Percentiles rank a stretch among this genome's conserved stretches.
Conservation (phyloP, 2,113 vertebrate genomes). For the Coryphaenoides rupestris region DNA sequence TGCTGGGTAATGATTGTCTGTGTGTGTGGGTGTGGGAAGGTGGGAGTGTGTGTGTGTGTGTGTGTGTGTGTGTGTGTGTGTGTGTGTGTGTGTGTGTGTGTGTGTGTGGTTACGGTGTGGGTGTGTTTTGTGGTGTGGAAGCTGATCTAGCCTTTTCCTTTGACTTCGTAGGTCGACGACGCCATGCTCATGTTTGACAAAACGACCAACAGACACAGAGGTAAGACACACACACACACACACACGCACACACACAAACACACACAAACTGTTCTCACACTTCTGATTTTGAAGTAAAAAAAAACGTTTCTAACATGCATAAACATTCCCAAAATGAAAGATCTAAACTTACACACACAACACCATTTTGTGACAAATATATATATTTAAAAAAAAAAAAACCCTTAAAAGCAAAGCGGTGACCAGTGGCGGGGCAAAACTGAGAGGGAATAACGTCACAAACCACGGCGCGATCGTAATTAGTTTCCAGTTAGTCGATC, state of each 20-base stretch:
- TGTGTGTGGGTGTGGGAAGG: constrained; percentile 16
- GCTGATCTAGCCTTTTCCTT: constrained; percentile 58
- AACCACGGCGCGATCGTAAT: too few species aligned
- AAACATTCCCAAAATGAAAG: too few species aligned
- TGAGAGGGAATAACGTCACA: too few species aligned
- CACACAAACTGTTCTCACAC: too few species aligned
- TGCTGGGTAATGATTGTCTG: constrained; percentile 64
- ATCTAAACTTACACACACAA: too few species aligned
- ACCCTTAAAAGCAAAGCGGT: too few species aligned
- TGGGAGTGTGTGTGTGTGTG: constrained; percentile 2
- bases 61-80: constrained; percentile 3
- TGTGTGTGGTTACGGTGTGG: constrained; percentile 7
- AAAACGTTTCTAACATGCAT: too few species aligned
- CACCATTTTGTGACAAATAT: too few species aligned
- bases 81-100: constrained; percentile 2
- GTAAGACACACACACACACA: constrained; percentile 53
- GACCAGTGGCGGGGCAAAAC: too few species aligned
- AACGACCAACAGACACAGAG: constrained; percentile 96
- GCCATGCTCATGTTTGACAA: constrained; percentile 99
- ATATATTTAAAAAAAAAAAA: too few species aligned
- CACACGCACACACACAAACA: background rate
- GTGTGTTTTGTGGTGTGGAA: constrained; percentile 31
- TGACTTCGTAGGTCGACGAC: constrained; percentile 84
- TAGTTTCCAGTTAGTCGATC: too few species aligned
- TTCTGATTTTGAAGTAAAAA: too few species aligned